phyloP scores from a whole-genome alignment of 2,888 invertebrate genomes.

The Tachystola acroxantha region DNA sequence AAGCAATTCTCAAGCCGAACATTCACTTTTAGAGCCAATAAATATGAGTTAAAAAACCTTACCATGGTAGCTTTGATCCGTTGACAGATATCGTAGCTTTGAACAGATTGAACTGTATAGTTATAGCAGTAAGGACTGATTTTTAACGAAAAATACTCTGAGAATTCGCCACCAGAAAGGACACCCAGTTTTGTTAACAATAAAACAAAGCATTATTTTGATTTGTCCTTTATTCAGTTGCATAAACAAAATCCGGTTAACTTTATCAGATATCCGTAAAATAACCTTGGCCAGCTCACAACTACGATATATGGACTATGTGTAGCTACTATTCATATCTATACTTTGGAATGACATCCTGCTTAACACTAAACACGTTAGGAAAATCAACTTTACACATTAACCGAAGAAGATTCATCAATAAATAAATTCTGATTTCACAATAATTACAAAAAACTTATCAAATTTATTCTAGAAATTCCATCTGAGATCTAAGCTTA shows the following conservation, averaged over 20 bases:
- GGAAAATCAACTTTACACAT: conserved; percentile 60
- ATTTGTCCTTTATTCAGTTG: conserved; percentile 69
- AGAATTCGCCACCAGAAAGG: no score
- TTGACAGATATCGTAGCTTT: no score
- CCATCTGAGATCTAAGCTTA: conserved; percentile 75
- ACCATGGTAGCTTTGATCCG: no score
- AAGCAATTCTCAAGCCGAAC: no score
- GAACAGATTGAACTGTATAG: no score
- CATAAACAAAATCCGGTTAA: conserved; percentile 69
- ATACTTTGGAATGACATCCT: conserved; percentile 72
- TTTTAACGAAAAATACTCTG: no score
- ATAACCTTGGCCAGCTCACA: conserved; percentile 50
- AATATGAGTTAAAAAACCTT: no score
- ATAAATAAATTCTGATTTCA: conserved; percentile 71
- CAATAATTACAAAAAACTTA: conserved; percentile 64
- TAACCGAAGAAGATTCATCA: conserved; percentile 46
- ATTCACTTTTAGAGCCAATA: no score
- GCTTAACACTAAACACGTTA: conserved; percentile 40
- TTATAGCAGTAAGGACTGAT: no score
- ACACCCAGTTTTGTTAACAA: no score
- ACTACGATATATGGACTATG: conserved; percentile 38
- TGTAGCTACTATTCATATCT: conserved; percentile 36
- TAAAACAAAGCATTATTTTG: conserved; percentile 30
- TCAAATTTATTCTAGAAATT: conserved; percentile 58
- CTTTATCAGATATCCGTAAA: conserved; percentile 43